Base-by-base conservation (phyloP, 2,797 vertebrate genomes). In the Peromyscus nudipes region DNA sequence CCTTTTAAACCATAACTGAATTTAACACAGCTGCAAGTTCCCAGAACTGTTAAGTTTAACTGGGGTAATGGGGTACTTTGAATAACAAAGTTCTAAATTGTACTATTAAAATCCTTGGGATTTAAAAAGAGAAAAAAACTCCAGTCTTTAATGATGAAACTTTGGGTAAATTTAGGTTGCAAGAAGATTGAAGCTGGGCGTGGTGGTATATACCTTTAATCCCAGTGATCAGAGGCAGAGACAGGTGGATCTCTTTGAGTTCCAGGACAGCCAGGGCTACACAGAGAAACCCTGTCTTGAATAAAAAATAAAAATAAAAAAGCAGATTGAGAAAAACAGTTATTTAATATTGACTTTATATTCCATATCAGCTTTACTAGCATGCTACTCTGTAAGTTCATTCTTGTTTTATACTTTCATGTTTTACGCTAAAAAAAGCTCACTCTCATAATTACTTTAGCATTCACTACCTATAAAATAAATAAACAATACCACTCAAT, bases 351-450 rank as follows among this genome's bases (percentile, higher is more conserved):
- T 89, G 91, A 92, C 57, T 93, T 92, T 86, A 93, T 76, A 95
- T 84, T 96, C 64, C 60, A 49, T 71, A 91, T 77, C 52, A 94
- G 93, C 90, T 87, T 93, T 95, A 89, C 80, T 89, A 97, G 92
- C 96, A 97, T 85, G 86, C 89, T 96, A 34, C 71, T 91, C 82
- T 96, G 83, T 57, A 97, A 95, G 75, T 90, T 94, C 75, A 46
- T 81, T 92, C 67, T 82, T 82, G 65, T 91, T 94, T 96, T 25
- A 60, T 93, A 90, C 89, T 60, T 87, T 96, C 29, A 81, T 97
- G 83, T 91, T 95, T 17, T 83, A 96, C 92, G 71, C 86, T 96
- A 94, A 95, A 92, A 97, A 75, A 43, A 96, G 81, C 91, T 80
- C 75, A 93, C 69, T 96, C n/a, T 67, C 79, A 82, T 82, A 96